Base-by-base conservation (phyloP, 2,888 invertebrate genomes). In the Mesoligia furuncula region DNA sequence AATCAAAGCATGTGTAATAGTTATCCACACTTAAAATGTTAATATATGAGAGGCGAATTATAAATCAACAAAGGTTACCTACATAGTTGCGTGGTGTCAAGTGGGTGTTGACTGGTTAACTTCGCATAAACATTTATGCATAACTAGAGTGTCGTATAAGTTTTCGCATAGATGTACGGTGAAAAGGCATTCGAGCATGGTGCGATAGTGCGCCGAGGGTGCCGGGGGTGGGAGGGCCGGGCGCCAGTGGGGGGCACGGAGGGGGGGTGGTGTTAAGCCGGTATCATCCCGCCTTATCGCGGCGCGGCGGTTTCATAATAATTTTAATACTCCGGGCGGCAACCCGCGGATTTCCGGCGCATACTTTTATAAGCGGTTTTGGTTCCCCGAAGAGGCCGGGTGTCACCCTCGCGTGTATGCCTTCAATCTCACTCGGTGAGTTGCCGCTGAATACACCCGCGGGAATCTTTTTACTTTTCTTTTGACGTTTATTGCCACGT, bases 251-350 rank as follows among this genome's bases (percentile, higher is more conserved):
- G 87, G 86, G 85, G 85, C 90, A 90, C 89, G 91, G 93, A 81
- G 83, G 85, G 85, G 84, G 86, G 87, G 91, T 90, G 93, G 94
- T 93, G 94, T 91, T 94, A 95, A 95, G 94, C 93, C 90, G 92
- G 94, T 93, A 94, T 95, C 94, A 95, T 95, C 95, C 95, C 93
- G 92, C 94, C 93, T 95, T 95, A 95, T 94, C 94, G 94, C 91
- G 88, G 90, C 90, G 92, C 90, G 90, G 92, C 92, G 94, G 95
- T 95, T 95, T 96, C 93, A 96, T 96, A 96, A 96, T 96, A 95
- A 96, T 96, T 96, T 96, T 96, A 96, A 96, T 96, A 95, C 95
- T 90, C 90, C 87, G 87, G 90, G 90, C 84, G 91, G 90, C 90
- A 90, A 89, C 87, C 83, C 88, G 89, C 90, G 91, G 93, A 93